Evolutionary conservation across 1,140 invertebrate genomes (phyloP), one percentile per base, ranked within the genome.

Genomic region (Eurosta solidaginis): DNA sequence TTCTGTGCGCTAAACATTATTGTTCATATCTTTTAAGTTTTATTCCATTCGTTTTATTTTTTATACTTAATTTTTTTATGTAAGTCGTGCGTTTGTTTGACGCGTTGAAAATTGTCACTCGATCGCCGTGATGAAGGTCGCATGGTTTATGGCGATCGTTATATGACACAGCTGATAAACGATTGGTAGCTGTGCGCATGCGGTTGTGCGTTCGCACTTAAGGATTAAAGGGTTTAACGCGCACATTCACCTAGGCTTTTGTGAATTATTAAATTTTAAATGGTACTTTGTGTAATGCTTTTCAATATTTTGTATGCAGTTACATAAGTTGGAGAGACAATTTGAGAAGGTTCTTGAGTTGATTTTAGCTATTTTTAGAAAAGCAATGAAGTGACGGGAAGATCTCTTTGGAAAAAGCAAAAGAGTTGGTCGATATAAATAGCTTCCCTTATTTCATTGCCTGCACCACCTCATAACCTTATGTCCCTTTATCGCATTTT

Each of bases 101-200:
- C 44, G n/a, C 17, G 45, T 40, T 74, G 73, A 74, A 74, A 74
- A 74, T 74, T 74, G 73, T 74, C 73, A 74, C 73, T 47, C 73
- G 73, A 74, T 74, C 40, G 73, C 44, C 9, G 73, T 74, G 73
- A 74, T 74, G 73, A 74, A 74, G 73, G 73, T 74, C 73, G 44
- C 17, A 74, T 74, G 42, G 40, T 74, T 74, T 47, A 74, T 74
- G 40, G 42, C 22, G 73, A 47, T 74, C 42, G 73, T 74, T 74
- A 47, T 22, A 10, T 47, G 73, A 40, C 33, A 17, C 4, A 33
- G 17, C 33, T 33, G 59, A 68, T 68, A 68, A 68, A 68, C 59
- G 59, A 1, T 10, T 17, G 14, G 36, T 4, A 6, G 33, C n/a
- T 17, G 17, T 68, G 33, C 33, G 36, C 33, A 40, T 20, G 17